phyloP scores from a whole-genome alignment of 2,797 vertebrate genomes.

The Anolis apletophallus region DNA sequence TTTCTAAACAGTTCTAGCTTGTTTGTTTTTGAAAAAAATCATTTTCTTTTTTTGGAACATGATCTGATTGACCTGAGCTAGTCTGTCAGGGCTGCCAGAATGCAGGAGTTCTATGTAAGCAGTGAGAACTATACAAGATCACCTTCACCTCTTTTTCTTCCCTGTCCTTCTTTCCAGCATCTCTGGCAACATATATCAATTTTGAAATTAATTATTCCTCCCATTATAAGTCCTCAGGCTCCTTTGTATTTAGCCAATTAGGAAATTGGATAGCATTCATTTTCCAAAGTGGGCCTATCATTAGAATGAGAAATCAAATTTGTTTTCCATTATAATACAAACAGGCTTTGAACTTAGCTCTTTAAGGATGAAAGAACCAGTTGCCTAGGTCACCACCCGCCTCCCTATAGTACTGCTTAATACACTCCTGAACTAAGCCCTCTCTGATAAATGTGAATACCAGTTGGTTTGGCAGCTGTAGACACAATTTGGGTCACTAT shows the following conservation, averaged over 20 bases:
- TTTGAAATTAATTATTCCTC: constrained; percentile 16
- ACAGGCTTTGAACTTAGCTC: constrained; percentile 39
- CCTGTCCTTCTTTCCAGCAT: neutral
- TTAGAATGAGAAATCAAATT: constrained; percentile 35
- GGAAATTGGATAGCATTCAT: neutral
- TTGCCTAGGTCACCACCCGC: constrained; percentile 17
- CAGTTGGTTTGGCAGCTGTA: constrained; percentile 67
- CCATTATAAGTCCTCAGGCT: constrained; percentile 11
- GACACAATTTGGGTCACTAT: constrained; percentile 69
- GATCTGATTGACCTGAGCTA: neutral
- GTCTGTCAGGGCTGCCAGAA: neutral
- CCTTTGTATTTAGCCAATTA: constrained; percentile 26
- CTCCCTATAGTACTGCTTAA: constrained; percentile 19
- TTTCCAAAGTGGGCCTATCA: constrained; percentile 17
- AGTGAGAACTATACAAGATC: constrained; percentile 15
- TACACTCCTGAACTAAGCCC: constrained; percentile 46
- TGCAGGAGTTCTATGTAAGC: neutral
- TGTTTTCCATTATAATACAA: constrained; percentile 41
- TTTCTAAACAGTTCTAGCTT: no score
- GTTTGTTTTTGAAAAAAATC: neutral
- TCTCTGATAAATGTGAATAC: constrained; percentile 65
- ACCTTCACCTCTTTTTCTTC: constrained; percentile 4
- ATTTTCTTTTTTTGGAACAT: neutral
- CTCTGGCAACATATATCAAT: constrained; percentile 14
- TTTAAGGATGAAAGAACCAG: neutral